These are phyloP conservation scores for Dolichomitus sp. DNA, from an alignment of 2,888 invertebrate genomes.

Conservation along the genomic window DNA sequence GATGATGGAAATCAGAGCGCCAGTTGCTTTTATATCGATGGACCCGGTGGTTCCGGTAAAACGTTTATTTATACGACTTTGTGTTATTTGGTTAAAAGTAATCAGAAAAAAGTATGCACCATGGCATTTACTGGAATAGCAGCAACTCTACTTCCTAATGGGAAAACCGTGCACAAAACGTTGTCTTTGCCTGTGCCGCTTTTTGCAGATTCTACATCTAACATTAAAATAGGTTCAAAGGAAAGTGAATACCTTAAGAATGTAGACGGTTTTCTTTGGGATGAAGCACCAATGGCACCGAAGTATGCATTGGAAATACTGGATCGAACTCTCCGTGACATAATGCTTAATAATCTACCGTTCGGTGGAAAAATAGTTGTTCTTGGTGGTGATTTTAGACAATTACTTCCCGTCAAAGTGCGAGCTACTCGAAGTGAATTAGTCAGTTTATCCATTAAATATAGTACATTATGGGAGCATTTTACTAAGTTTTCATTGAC, in stretches of 20 bases:
- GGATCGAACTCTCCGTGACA: too few species aligned
- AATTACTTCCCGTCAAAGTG: too few species aligned
- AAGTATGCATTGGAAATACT: too few species aligned
- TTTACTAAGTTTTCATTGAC: too few species aligned
- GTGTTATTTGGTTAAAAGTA: neutral
- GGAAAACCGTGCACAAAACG: conserved; percentile 68
- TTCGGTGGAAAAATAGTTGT: too few species aligned
- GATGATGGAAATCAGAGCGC: neutral
- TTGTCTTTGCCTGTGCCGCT: conserved; percentile 39
- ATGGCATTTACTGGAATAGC: conserved; percentile 21
- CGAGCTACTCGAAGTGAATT: too few species aligned
- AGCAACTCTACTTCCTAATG: conserved; percentile 76
- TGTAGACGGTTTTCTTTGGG: neutral
- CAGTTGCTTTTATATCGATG: neutral
- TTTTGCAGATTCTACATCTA: conserved; percentile 1
- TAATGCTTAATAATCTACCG: too few species aligned
- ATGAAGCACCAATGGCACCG: too few species aligned
- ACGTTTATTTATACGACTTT: neutral
- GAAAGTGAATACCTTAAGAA: neutral
- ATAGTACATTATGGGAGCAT: too few species aligned
- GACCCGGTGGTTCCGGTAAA: too few species aligned
- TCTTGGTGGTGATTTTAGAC: too few species aligned
- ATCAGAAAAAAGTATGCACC: conserved; percentile 5
- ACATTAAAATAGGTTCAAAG: conserved; percentile 7
- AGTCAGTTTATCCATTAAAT: too few species aligned